Evolutionary conservation across 1,140 invertebrate species (phyloP), one percentile per base, ranked within the genome.

Genomic region (Orius insidiosus): DNA sequence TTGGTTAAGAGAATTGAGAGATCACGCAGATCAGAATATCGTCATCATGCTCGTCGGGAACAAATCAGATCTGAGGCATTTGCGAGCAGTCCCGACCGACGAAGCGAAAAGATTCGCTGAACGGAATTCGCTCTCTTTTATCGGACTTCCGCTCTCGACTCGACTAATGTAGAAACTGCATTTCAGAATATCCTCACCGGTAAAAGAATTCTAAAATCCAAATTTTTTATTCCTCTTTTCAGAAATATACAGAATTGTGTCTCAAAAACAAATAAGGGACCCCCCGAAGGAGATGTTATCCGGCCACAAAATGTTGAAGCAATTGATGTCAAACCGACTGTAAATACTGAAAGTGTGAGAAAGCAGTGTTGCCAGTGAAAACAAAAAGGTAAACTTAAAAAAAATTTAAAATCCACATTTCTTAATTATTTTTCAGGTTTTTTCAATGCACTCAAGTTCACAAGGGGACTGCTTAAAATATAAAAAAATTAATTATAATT

Each of bases 141-240:
- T 99, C 64, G 96, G 75, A 99, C 96, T 45, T 98, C 94, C 53
- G 96, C 96, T 53, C 72, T 99, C 61, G 96, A 99, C 73, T 97
- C 94, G 42, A 98, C 95, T 45, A 99, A 99, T 69, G 96, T 99
- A 56, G 95, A 99, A 72, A 85, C 88, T 56, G 96, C 96, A 66
- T 99, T 99, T 74, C 93, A 98, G 70, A 98, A 98, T 73, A 98
- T 99, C 70, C 78, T 98, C 67, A 97, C 92, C 72, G 93, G 90
- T 94, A 65, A 67, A 35, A 34, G 18, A 41, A 14, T 16, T 14
- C 35, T 33, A 14, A 18, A 11, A 40, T 37, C 10, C 35, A 5
- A 9, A 46, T 46, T 30, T 44, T 10, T 31, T 11, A 30, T 30
- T 24, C 30, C 6, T 44, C n/a, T 55, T 53, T 69, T 19, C 71